Percentiles rank a stretch among this genome's conserved stretches.
Evolutionary conservation across 2,797 vertebrate genomes (phyloP).

Genomic region (Notolabrus celidotus): DNA sequence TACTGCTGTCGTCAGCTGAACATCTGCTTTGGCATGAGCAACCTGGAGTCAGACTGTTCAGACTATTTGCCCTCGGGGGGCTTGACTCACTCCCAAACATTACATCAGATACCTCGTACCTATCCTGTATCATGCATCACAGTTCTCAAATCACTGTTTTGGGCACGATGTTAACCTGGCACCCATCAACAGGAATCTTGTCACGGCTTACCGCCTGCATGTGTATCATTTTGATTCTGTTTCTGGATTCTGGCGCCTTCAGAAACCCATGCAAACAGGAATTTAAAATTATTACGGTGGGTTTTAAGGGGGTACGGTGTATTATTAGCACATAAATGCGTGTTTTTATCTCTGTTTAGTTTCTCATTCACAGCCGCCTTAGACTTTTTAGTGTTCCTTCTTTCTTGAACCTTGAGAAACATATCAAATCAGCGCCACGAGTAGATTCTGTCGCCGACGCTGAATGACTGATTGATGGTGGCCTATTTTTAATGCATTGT

Average conservation of each 20-base stretch:
- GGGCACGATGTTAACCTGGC: conserved; percentile 71
- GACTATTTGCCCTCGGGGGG: conserved; percentile 69
- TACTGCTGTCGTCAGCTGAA: conserved; percentile 74
- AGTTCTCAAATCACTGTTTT: conserved; percentile 74
- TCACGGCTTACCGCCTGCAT: conserved; percentile 61
- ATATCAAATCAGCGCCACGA: conserved; percentile 73
- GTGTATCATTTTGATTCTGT: conserved; percentile 55
- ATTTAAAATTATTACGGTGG: conserved; percentile 31
- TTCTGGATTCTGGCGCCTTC: conserved; percentile 49
- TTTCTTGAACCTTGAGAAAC: conserved; percentile 64
- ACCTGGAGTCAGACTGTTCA: conserved; percentile 74
- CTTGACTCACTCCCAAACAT: conserved; percentile 78
- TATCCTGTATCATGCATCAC: conserved; percentile 76
- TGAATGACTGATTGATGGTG: conserved; percentile 86
- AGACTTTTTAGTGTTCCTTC: conserved; percentile 47
- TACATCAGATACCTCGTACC: conserved; percentile 80
- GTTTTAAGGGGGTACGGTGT: conserved; percentile 37
- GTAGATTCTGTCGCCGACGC: conserved; percentile 72
- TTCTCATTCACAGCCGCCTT: conserved; percentile 20
- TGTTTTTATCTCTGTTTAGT: conserved; percentile 56
- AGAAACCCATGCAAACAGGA: conserved; percentile 48
- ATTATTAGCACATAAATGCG: conserved; percentile 69
- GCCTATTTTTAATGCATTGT: conserved; percentile 86
- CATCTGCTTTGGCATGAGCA: conserved; percentile 82
- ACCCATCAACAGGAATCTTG: conserved; percentile 75